Percentiles rank a stretch among this genome's conserved stretches.
Evolutionary conservation across 1,140 invertebrate species (phyloP).

Genomic region (Melipona quadrifasciata): DNA sequence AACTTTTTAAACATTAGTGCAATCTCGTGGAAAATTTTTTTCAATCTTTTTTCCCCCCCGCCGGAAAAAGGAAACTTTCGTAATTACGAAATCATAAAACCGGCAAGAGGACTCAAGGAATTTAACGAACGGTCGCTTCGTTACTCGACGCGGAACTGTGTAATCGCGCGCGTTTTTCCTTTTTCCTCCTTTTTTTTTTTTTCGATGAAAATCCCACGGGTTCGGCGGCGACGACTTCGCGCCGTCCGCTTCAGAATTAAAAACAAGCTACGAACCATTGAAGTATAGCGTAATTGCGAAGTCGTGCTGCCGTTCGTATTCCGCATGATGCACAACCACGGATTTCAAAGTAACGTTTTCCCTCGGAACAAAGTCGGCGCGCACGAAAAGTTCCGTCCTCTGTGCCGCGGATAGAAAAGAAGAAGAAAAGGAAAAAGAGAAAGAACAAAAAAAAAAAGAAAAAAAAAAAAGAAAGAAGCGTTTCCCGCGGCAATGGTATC

Average conservation of each 20-base stretch:
- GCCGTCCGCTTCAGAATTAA: constrained; percentile 21
- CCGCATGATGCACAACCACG: constrained; percentile 15
- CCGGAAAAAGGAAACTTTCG: background rate
- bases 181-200: too few species aligned
- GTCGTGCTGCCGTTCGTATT: constrained; percentile 8
- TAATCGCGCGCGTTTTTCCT: background rate
- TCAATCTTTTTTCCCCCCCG: too few species aligned
- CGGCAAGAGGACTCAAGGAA: background rate
- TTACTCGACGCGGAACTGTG: background rate
- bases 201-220: background rate
- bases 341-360: constrained; percentile 39
- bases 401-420: constrained; percentile 40
- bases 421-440: too few species aligned
- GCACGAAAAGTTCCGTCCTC: constrained; percentile 29
- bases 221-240: constrained; percentile 28
- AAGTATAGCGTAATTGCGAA: constrained; percentile 29
- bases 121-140: constrained; percentile 1
- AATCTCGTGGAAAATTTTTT: background rate
- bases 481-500: constrained; percentile 52
- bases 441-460: too few species aligned
- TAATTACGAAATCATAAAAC: constrained; percentile 6
- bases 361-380: constrained; percentile 20
- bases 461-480: constrained; percentile 1
- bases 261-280: constrained; percentile 21
- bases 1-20: constrained; percentile 3